A percentile compares a stretch with the other conserved stretches of the same genome.
These are phyloP conservation scores for Formica selysi DNA, from an alignment of 1,140 invertebrate species.

Conservation along the genomic window DNA sequence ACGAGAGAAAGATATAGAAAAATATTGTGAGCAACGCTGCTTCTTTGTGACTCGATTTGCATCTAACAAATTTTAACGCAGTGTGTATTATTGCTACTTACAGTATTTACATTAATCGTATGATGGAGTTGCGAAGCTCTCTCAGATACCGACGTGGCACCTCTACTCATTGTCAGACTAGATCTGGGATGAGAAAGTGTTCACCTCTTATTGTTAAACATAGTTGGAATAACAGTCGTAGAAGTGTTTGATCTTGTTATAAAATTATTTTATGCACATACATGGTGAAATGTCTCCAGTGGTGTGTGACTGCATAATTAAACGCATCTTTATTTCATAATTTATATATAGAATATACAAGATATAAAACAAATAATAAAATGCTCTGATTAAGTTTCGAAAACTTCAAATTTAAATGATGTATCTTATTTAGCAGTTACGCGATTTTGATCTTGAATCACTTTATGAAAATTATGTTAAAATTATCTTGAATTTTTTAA, in stretches of 20 bases:
- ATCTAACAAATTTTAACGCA: conserved; percentile 52
- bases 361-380: too few species aligned
- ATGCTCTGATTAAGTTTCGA: too few species aligned
- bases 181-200: conserved; percentile 56
- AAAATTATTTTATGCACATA: conserved; percentile 64
- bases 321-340: neutral
- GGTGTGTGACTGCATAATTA: conserved; percentile 22
- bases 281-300: neutral
- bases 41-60: neutral
- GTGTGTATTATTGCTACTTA: conserved; percentile 18
- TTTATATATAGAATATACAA: conserved; percentile 1
- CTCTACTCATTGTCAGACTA: conserved; percentile 13
- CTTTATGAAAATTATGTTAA: too few species aligned
- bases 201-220: conserved; percentile 17
- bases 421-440: too few species aligned
- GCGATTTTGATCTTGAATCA: too few species aligned
- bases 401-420: too few species aligned
- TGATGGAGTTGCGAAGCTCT: conserved; percentile 24
- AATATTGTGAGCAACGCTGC: neutral
- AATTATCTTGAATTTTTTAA: too few species aligned
- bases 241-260: conserved; percentile 60
- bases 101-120: conserved; percentile 67
- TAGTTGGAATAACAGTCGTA: conserved; percentile 64
- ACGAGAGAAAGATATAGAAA: neutral
- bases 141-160: neutral